Conservation (phyloP, 2,113 vertebrate genomes). For the Halichoerus grypus region DNA sequence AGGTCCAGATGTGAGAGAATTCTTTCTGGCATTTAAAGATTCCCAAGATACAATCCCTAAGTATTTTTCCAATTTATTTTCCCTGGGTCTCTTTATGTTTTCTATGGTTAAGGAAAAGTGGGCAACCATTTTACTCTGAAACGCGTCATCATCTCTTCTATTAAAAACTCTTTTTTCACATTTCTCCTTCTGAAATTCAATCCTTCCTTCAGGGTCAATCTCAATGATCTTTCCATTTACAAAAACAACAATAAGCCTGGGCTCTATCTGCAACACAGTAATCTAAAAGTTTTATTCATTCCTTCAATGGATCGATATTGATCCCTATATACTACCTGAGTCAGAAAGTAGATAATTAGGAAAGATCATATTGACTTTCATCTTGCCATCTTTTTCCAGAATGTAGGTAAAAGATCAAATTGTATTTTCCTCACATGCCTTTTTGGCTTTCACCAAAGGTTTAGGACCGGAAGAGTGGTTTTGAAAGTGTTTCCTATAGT, state of each 20-base stretch:
- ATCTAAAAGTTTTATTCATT: slow-evolving; percentile 33
- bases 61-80: background rate
- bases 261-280: background rate
- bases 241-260: background rate
- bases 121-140: background rate
- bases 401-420: slow-evolving; percentile 37
- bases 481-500: background rate
- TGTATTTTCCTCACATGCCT: background rate
- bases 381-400: slow-evolving; percentile 45
- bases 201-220: background rate
- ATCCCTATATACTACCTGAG: background rate
- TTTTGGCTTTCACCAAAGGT: background rate
- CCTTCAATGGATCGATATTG: slow-evolving; percentile 21
- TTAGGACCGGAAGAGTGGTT: background rate
- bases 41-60: background rate
- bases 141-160: background rate
- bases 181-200: background rate
- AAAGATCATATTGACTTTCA: slow-evolving; percentile 49
- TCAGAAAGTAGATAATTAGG: slow-evolving; percentile 51
- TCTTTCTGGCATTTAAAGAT: background rate
- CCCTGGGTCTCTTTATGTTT: background rate
- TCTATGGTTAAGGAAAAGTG: background rate
- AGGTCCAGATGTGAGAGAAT: background rate
- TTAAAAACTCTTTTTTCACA: background rate
- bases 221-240: background rate